Conservation (phyloP, 1,140 invertebrate species). For the Drosophila subobscura region DNA sequence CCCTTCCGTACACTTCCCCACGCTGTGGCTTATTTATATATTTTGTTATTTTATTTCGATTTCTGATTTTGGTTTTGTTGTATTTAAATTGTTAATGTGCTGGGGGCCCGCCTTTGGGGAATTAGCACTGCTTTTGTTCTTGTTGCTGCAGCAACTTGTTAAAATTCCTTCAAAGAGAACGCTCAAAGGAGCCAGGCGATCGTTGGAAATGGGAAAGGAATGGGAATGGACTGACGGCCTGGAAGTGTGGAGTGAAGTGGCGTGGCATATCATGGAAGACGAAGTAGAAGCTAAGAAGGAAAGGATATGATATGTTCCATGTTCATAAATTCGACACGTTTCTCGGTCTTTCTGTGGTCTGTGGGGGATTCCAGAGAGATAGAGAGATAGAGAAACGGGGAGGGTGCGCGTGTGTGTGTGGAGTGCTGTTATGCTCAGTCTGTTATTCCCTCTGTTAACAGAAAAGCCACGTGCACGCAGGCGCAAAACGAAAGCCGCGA, state of each 20-base stretch:
- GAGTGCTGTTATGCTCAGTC: background rate
- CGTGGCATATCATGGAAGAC: background rate
- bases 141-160: constrained; percentile 77
- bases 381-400: too few relatives aligned
- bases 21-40: constrained; percentile 68
- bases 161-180: constrained; percentile 53
- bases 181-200: constrained; percentile 10
- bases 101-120: constrained; percentile 65
- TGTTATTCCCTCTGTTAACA: too few relatives aligned
- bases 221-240: background rate
- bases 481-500: constrained; percentile 41
- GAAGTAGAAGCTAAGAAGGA: background rate
- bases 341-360: constrained; percentile 15
- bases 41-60: constrained; percentile 34
- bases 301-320: constrained; percentile 61
- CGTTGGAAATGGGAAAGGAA: constrained; percentile 1
- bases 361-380: constrained; percentile 20
- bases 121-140: constrained; percentile 73
- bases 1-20: background rate
- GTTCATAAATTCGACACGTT: constrained; percentile 75
- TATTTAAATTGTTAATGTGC: constrained; percentile 82
- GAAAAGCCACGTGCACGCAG: constrained; percentile 42
- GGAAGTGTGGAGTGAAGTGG: background rate
- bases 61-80: constrained; percentile 54
- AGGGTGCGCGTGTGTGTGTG: background rate